phyloP scores from a whole-genome alignment of 2,888 invertebrate genomes.

The Nomada fucata region DNA sequence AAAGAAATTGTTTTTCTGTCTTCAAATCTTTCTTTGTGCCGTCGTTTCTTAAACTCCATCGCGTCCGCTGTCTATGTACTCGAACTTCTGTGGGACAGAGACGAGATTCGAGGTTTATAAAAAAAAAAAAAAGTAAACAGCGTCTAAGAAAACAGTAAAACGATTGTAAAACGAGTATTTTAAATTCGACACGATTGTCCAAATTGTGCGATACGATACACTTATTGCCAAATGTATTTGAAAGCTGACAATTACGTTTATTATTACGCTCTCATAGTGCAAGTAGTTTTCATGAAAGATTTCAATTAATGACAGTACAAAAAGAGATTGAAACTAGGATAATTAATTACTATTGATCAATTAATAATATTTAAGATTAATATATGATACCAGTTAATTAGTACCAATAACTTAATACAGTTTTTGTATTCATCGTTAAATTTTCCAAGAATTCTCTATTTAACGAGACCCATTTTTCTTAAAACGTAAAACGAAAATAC shows the following conservation, averaged over 20 bases:
- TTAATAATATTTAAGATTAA: too few species aligned
- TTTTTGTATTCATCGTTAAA: too few species aligned
- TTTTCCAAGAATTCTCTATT: too few species aligned
- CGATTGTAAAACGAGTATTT: slow-evolving; percentile 56
- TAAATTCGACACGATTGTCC: background rate
- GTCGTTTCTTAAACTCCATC: slow-evolving; percentile 79
- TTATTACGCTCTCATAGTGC: too few species aligned
- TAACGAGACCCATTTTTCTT: too few species aligned
- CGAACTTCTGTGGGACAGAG: slow-evolving; percentile 81
- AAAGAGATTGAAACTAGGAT: too few species aligned
- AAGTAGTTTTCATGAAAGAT: too few species aligned
- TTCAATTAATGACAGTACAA: too few species aligned
- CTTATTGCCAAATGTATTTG: background rate
- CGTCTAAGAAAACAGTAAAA: slow-evolving; percentile 28
- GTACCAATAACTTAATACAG: too few species aligned
- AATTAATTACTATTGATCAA: too few species aligned
- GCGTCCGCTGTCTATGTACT: slow-evolving; percentile 83
- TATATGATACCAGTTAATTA: too few species aligned
- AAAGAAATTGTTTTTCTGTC: slow-evolving; percentile 49
- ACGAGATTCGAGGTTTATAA: slow-evolving; percentile 36
- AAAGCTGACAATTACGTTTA: background rate
- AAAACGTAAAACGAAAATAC: too few species aligned
- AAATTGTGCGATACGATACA: background rate
- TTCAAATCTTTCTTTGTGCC: slow-evolving; percentile 64
- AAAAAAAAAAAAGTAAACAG: background rate